A percentile compares a stretch with the other conserved stretches of the same genome.
These are phyloP conservation scores for Holotrichia oblita DNA, from an alignment of 1,140 invertebrate species.

Conservation along the genomic window DNA sequence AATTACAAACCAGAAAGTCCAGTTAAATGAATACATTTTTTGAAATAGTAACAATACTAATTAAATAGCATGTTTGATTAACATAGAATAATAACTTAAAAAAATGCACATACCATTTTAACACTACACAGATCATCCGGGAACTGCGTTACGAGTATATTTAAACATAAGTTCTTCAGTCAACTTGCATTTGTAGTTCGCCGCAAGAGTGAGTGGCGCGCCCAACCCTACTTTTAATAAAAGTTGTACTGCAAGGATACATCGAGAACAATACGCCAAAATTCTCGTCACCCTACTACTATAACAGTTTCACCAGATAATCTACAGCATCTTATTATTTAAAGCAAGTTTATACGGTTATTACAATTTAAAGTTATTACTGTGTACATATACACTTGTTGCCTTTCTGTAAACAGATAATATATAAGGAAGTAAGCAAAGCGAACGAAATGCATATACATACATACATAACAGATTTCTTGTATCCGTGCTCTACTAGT, in stretches of 20 bases:
- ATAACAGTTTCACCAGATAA: background rate
- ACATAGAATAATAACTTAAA: too few species aligned
- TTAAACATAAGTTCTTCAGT: background rate
- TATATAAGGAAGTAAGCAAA: too few species aligned
- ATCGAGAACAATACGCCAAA: background rate
- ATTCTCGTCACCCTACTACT: background rate
- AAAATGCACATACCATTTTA: background rate
- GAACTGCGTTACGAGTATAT: background rate
- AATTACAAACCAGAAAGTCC: too few species aligned
- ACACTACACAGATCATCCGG: background rate
- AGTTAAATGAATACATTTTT: too few species aligned
- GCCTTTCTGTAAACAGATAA: too few species aligned
- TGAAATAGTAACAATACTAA: too few species aligned
- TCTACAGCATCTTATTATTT: background rate
- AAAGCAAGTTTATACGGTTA: background rate
- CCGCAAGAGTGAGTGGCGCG: background rate
- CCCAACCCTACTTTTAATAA: constrained; percentile 11
- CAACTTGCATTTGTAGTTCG: constrained; percentile 9
- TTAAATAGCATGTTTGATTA: too few species aligned
- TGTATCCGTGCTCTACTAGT: too few species aligned
- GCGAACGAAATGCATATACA: too few species aligned
- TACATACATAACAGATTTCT: too few species aligned
- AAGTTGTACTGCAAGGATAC: background rate
- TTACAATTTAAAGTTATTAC: constrained; percentile 8
- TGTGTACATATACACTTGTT: background rate